Evolutionary conservation across 2,113 vertebrate genomes (phyloP).

Genomic region (Labrus mixtus): DNA sequence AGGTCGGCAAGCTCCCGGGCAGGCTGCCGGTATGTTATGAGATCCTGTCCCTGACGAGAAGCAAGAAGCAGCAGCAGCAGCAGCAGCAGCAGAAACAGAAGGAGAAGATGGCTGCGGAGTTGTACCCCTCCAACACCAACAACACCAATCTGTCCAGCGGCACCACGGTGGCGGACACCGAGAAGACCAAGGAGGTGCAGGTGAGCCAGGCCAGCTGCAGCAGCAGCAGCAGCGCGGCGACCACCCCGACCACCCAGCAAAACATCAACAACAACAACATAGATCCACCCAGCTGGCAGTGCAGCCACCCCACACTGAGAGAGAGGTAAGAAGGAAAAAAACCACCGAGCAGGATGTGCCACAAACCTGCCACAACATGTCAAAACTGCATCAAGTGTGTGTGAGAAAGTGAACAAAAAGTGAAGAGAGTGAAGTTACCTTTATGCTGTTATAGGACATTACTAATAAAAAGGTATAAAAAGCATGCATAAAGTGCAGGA

Average conservation of each 20-base stretch:
- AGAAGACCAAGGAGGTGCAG: slow-evolving; percentile 85
- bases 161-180: slow-evolving; percentile 78
- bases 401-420: neutral
- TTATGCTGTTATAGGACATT: too few relatives aligned
- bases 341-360: neutral
- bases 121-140: slow-evolving; percentile 86
- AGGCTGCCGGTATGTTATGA: slow-evolving; percentile 87
- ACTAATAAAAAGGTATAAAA: neutral
- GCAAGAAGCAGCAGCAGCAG: slow-evolving; percentile 79
- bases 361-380: too few relatives aligned
- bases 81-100: too few relatives aligned
- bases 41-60: slow-evolving; percentile 84
- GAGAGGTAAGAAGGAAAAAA: slow-evolving; percentile 92
- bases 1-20: slow-evolving; percentile 81
- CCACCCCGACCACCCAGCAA: slow-evolving; percentile 84
- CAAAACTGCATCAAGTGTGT: neutral
- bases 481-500: neutral
- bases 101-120: slow-evolving; percentile 95
- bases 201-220: slow-evolving; percentile 80
- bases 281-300: slow-evolving; percentile 91
- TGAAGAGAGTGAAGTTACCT: too few relatives aligned
- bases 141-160: slow-evolving; percentile 85
- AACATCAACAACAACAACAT: slow-evolving; percentile 94
- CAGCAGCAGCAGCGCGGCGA: slow-evolving; percentile 76
- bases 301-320: slow-evolving; percentile 91